Evolutionary conservation across 2,888 invertebrate genomes (phyloP), one percentile per base, ranked within the genome.

Genomic region (Tenthredo livida): DNA sequence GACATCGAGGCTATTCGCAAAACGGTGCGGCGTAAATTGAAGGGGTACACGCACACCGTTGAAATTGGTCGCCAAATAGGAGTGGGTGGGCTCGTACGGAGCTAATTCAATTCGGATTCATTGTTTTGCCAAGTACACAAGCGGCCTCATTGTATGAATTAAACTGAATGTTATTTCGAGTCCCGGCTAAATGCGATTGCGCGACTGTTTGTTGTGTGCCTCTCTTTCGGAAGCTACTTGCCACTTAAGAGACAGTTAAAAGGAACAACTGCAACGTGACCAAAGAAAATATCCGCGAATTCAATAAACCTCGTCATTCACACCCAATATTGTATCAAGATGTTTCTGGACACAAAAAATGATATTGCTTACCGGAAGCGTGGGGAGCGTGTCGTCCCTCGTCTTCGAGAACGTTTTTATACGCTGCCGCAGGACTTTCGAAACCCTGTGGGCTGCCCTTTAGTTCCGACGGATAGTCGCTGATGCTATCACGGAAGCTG

Each of bases 381-480:
- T 94, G 96, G 90, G 94, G 96, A 93, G 93, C 95, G 87, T 95
- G 95, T 7, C 94, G 91, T 40, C 94, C 94, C 43, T 95, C 94
- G 70, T 95, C 95, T 37, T 96, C 95, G 93, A 96, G 86, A 91
- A 95, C 87, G 91, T 94, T 91, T 90, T 96, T 96, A 87, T 95
- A 95, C 86, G 95, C 95, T 73, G 95, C 95, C 0, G 95, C 95
- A 17, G 95, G 95, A 88, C 96, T 96, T 88, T 96, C 95, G 83
- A 95, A 95, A 87, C 95, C 95, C n/a, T 94, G 94, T 73, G 95
- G 95, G 87, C 94, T 95, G 86, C 91, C 93, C 90, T 95, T 95
- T 88, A 96, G 95, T 85, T 96, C 96, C 85, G 94, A 94, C n/a
- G 95, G 94, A 90, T 96, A 97, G 88, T 97, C 97, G 50, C 96